Percentiles rank a stretch among this genome's conserved stretches.
Evolutionary conservation across 2,888 invertebrate species (phyloP).

Genomic region (Bellardia pandia): DNA sequence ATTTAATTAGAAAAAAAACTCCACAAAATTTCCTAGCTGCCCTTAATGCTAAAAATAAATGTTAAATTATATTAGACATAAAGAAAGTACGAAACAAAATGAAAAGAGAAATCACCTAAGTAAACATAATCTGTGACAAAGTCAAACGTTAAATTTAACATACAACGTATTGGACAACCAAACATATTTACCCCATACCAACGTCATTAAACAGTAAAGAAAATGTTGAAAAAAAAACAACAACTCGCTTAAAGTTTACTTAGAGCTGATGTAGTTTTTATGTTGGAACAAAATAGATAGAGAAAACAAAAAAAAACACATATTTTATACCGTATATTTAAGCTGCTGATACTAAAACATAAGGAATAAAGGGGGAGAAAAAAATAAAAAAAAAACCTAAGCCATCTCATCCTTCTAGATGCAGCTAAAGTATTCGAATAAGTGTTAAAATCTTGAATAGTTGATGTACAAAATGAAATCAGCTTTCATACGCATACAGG

Average conservation of each 20-base stretch:
- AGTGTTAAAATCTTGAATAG: slow-evolving; percentile 48
- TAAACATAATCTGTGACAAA: slow-evolving; percentile 69
- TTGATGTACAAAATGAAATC: slow-evolving; percentile 52
- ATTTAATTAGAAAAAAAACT: background rate
- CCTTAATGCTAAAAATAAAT: slow-evolving; percentile 17
- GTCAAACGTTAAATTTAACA: slow-evolving; percentile 63
- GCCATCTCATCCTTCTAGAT: slow-evolving; percentile 19
- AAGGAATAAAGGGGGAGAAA: background rate
- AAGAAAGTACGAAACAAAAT: slow-evolving; percentile 35
- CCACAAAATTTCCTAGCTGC: slow-evolving; percentile 8
- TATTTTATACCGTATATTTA: slow-evolving; percentile 38
- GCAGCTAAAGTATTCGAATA: slow-evolving; percentile 20
- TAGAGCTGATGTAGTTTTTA: slow-evolving; percentile 38
- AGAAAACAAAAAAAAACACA: slow-evolving; percentile 6
- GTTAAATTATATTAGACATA: slow-evolving; percentile 28
- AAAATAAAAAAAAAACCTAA: background rate
- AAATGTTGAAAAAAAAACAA: slow-evolving; percentile 18
- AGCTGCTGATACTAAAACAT: slow-evolving; percentile 13
- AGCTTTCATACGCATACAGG: slow-evolving; percentile 49
- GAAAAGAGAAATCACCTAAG: slow-evolving; percentile 63
- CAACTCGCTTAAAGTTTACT: slow-evolving; percentile 52
- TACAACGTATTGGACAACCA: slow-evolving; percentile 22
- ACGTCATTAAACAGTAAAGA: background rate
- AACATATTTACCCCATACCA: slow-evolving; percentile 9
- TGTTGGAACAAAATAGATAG: background rate